Evolutionary conservation across 1,140 invertebrate species (phyloP).

Genomic region (Cotesia glomerata): DNA sequence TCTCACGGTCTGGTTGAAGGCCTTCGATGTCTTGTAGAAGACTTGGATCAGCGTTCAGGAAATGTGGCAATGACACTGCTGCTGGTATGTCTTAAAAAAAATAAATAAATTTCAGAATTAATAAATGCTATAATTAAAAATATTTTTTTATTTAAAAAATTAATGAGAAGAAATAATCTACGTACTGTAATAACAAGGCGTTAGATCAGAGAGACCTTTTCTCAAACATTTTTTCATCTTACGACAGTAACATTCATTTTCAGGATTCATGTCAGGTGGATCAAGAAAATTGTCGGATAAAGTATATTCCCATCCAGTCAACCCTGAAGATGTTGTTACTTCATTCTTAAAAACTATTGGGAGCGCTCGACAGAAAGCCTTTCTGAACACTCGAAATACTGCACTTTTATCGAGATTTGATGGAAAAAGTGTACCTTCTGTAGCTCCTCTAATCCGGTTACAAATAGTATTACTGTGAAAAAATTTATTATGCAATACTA

Average conservation of each 20-base stretch:
- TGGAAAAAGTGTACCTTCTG: conserved; percentile 70
- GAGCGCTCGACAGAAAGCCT: conserved; percentile 72
- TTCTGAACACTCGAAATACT: conserved; percentile 68
- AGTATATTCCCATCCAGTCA: conserved; percentile 59
- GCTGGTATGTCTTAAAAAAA: conserved; percentile 69
- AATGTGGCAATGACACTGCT: conserved; percentile 81
- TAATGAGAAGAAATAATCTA: conserved; percentile 32
- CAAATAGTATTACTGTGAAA: conserved; percentile 62
- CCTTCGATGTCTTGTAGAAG: conserved; percentile 72
- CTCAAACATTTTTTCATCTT: conserved; percentile 64
- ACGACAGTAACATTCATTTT: conserved; percentile 70
- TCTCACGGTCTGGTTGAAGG: conserved; percentile 66
- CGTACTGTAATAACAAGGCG: conserved; percentile 78
- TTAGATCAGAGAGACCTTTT: conserved; percentile 70
- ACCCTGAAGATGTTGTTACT: conserved; percentile 45
- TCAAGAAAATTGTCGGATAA: conserved; percentile 66
- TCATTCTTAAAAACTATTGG: conserved; percentile 63
- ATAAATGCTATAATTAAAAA: not conserved
- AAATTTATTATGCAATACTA: not conserved
- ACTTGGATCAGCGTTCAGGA: conserved; percentile 71
- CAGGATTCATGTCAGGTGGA: conserved; percentile 63
- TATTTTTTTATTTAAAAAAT: not conserved
- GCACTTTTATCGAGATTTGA: conserved; percentile 62
- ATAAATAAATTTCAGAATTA: conserved; percentile 12
- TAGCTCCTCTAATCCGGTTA: conserved; percentile 65